Evolutionary conservation across 2,888 invertebrate genomes (phyloP).

Genomic region (Carcina quercana): DNA sequence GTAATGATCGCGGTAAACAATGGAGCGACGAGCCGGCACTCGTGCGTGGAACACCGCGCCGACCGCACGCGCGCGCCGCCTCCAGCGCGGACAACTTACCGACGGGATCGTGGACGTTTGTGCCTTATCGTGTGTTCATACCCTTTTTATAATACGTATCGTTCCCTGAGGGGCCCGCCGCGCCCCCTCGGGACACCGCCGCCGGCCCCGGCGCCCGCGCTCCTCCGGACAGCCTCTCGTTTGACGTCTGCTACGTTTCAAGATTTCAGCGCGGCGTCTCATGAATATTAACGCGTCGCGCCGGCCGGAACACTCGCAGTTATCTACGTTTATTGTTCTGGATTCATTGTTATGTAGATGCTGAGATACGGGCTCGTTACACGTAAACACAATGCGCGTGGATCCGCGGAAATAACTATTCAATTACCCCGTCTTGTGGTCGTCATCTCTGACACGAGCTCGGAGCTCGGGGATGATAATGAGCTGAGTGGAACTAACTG

Average conservation of each 20-base stretch:
- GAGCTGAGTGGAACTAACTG: no score
- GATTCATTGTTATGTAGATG: constrained; percentile 63
- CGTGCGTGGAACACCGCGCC: constrained; percentile 58
- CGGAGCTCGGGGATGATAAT: no score
- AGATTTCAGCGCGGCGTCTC: no score
- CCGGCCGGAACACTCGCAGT: constrained; percentile 46
- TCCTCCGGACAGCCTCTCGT: no score
- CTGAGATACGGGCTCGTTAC: constrained; percentile 34
- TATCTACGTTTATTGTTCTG: constrained; percentile 56
- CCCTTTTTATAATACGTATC: no score
- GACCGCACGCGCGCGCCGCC: constrained; percentile 47
- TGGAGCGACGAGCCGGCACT: constrained; percentile 51
- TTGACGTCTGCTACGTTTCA: no score
- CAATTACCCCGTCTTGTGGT: constrained; percentile 46
- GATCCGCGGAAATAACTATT: constrained; percentile 54
- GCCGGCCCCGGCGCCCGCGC: no score
- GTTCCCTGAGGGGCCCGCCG: no score
- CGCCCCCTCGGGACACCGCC: no score
- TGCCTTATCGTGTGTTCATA: constrained; percentile 51
- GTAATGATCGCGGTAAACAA: constrained; percentile 70
- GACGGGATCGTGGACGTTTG: constrained; percentile 37
- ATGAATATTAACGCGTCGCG: constrained; percentile 51
- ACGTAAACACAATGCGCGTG: constrained; percentile 39
- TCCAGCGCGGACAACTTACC: constrained; percentile 38
- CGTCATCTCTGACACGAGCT: no score